Conservation (phyloP, 2,113 vertebrate genomes). For the Myotis brandtii region DNA sequence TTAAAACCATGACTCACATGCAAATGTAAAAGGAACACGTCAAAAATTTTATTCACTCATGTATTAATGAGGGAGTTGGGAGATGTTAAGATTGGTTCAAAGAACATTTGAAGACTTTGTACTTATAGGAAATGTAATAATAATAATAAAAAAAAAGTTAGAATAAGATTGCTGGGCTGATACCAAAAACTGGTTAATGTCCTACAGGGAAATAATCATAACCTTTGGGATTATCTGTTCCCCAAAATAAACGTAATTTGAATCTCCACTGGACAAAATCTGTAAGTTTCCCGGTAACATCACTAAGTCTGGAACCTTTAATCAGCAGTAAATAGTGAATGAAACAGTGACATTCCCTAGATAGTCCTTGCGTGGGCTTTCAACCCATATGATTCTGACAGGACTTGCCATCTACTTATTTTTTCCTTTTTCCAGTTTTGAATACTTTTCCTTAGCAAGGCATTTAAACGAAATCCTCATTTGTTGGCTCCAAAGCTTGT, state of each 20-base stretch:
- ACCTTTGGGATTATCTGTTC: not conserved
- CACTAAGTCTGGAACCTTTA: not conserved
- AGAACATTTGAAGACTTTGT: constrained; percentile 33
- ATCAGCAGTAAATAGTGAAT: not conserved
- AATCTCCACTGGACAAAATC: not conserved
- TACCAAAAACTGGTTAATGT: constrained; percentile 22
- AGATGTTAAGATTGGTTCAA: constrained; percentile 23
- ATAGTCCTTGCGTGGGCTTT: not conserved
- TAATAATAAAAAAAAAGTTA: not conserved
- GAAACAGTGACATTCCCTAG: not conserved
- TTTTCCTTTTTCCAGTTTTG: not conserved
- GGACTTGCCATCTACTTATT: not conserved
- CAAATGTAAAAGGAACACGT: constrained; percentile 37
- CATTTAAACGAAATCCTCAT: not conserved
- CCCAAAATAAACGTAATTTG: not conserved
- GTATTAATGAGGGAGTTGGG: constrained; percentile 1
- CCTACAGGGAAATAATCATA: not conserved
- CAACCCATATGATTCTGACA: not conserved
- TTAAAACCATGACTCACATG: constrained; percentile 50
- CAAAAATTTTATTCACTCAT: constrained; percentile 8
- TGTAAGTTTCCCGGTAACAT: not conserved
- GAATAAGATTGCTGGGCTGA: not conserved
- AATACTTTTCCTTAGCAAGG: not conserved
- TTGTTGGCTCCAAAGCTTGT: not conserved
- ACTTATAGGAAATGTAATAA: constrained; percentile 43